These are phyloP conservation scores for Polypedilum vanderplanki DNA, from an alignment of 1,140 invertebrate genomes.

Conservation along the genomic window DNA sequence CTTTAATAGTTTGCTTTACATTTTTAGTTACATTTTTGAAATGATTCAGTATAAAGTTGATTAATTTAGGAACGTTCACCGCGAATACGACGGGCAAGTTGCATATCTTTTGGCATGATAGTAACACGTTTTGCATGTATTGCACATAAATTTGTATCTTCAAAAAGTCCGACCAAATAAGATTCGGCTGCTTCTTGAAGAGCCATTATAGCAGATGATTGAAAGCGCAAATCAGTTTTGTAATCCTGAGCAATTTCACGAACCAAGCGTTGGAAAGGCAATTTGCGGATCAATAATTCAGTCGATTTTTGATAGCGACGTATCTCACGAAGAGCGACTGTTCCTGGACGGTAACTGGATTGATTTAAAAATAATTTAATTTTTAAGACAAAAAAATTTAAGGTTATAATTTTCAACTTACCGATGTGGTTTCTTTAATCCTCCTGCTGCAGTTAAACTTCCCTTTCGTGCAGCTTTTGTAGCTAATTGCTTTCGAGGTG, in stretches of 20 bases:
- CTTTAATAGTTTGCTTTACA: too few species aligned
- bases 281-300: constrained; percentile 74
- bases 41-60: constrained; percentile 29
- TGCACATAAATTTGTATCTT: constrained; percentile 90
- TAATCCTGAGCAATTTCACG: constrained; percentile 82
- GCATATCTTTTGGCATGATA: constrained; percentile 95
- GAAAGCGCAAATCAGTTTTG: constrained; percentile 78
- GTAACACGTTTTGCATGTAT: constrained; percentile 92
- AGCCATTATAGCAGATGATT: constrained; percentile 44
- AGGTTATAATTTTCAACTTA: too few species aligned
- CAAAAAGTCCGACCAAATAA: constrained; percentile 70
- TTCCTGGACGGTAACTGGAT: constrained; percentile 46
- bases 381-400: too few species aligned
- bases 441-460: neutral
- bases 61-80: constrained; percentile 72
- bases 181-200: too few species aligned
- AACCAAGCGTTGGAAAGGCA: constrained; percentile 79
- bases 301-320: constrained; percentile 71
- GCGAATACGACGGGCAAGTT: constrained; percentile 77
- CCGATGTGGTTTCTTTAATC: neutral
- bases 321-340: constrained; percentile 79
- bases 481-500: neutral
- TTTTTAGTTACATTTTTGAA: too few species aligned
- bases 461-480: neutral
- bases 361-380: too few species aligned